Evolutionary conservation across 1,140 invertebrate genomes (phyloP), one percentile per base, ranked within the genome.

Genomic region (Antheraea mylitta): DNA sequence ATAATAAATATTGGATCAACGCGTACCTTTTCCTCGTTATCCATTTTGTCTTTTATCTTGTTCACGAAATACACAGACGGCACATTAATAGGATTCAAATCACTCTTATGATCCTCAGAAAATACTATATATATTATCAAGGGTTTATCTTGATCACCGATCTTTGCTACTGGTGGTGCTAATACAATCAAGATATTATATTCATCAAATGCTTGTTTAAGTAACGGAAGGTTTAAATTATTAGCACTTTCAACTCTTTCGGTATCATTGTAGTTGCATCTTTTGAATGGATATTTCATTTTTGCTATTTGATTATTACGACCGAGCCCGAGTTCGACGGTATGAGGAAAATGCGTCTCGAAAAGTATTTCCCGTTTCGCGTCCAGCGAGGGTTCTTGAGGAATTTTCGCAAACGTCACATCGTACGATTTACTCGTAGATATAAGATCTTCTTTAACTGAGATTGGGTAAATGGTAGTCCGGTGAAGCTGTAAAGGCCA

Each of bases 111-210:
- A 0, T 87, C 79, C 7, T 82, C 78, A 9, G 82, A 74, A 63
- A 89, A 89, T 5, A 90, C 79, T 22, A 90, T 72, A 59, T 90
- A 90, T n/a, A 90, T 67, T 0, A 87, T 63, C 4, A 80, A 61
- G 0, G 78, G 75, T 18, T 78, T 79, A 4, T 69, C 62, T 13
- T 67, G 30, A 53, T 53, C 71, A 19, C 70, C 74, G 18, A 90
- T 69, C 66, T 73, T 85, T 6, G 89, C 69, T 18, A 82, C 72
- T 5, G 80, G 77, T 9, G 88, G 88, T 0, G 88, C 86, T 16
- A 73, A 76, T 8, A 79, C 86, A 0, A 90, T 79, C 19, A 90
- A 67, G 18, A 90, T 78, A 60, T 87, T 89, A 48, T 89, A 90
- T 30, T 80, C 71, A 7, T 75, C 69, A 16, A 73, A 74, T 0